Percentiles rank a stretch among this genome's conserved stretches.
These are phyloP conservation scores for Miniopterus natalensis DNA, from an alignment of 2,113 vertebrate species.

Conservation along the genomic window DNA sequence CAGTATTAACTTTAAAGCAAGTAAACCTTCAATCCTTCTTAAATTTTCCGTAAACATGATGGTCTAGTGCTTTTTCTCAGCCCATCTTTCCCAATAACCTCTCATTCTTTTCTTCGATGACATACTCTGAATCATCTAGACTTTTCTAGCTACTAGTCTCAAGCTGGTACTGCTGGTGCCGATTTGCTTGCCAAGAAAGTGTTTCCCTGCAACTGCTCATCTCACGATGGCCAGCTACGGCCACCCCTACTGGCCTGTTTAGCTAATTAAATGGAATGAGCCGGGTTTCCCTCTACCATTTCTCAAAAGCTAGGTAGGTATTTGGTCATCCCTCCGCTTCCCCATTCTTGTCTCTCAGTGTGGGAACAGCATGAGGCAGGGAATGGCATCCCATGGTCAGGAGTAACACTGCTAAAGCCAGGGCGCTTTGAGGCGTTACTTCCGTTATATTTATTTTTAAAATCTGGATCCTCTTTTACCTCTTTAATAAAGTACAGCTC, in stretches of 20 bases:
- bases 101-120: neutral
- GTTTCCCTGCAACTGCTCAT: neutral
- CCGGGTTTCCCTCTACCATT: neutral
- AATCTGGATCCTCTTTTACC: neutral
- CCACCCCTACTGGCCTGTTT: neutral
- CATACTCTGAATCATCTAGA: neutral
- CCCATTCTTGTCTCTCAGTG: neutral
- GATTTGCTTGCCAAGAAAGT: constrained; percentile 19
- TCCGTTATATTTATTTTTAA: constrained; percentile 44
- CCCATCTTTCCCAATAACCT: neutral
- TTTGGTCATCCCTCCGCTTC: neutral
- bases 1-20: neutral
- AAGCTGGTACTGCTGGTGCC: neutral
- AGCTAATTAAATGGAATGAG: constrained; percentile 31
- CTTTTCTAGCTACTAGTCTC: neutral
- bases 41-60: neutral
- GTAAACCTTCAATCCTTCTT: neutral
- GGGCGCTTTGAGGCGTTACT: constrained; percentile 1
- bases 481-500: neutral
- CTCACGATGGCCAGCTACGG: neutral
- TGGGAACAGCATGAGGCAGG: neutral
- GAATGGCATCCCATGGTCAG: neutral
- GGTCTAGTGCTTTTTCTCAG: neutral
- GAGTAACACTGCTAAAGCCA: neutral
- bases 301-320: neutral